Conservation (phyloP, 1,140 invertebrate species). For the Leptinotarsa defecta region DNA sequence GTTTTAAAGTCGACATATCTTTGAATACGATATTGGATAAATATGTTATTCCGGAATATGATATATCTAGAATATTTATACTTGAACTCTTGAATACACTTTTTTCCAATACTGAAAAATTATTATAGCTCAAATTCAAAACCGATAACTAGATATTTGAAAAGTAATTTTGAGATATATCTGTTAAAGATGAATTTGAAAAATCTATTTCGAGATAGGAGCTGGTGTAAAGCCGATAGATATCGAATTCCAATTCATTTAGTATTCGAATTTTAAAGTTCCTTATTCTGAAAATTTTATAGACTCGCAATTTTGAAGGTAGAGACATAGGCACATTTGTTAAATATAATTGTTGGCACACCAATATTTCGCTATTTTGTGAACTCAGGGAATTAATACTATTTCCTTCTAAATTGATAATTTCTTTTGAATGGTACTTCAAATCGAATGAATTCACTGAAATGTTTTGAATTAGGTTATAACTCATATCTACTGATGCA, state of each 20-base stretch:
- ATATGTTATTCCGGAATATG: background rate
- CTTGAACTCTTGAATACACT: background rate
- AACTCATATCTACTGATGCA: background rate
- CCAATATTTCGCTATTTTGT: background rate
- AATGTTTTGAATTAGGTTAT: background rate
- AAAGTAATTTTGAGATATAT: background rate
- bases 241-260: background rate
- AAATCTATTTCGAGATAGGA: background rate
- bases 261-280: background rate
- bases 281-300: background rate
- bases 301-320: background rate
- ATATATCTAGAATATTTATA: background rate
- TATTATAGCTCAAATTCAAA: constrained; percentile 6
- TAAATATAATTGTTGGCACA: background rate
- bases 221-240: background rate
- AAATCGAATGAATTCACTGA: no score
- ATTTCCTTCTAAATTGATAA: background rate
- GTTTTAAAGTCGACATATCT: background rate
- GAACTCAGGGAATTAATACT: background rate
- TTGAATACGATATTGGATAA: background rate
- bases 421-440: no score
- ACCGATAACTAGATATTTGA: background rate
- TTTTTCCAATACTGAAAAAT: background rate
- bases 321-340: background rate
- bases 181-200: constrained; percentile 12